Evolutionary conservation across 1,140 invertebrate genomes (phyloP).

Genomic region (Lepidurus arcticus): DNA sequence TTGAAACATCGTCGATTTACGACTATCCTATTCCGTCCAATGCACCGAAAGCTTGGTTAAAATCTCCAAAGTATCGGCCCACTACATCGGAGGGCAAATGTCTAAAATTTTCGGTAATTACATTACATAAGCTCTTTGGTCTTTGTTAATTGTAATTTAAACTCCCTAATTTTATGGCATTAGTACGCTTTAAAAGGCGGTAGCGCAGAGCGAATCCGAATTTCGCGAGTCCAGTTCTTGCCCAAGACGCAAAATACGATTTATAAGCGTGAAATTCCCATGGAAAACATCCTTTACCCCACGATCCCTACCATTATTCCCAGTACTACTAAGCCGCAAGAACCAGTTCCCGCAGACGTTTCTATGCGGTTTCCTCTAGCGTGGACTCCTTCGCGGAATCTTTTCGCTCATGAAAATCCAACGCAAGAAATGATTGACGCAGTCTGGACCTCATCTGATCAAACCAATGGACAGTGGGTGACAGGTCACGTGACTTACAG

Average conservation of each 20-base stretch:
- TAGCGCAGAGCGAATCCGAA: slow-evolving; percentile 28
- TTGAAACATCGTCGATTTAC: slow-evolving; percentile 29
- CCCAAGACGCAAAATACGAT: slow-evolving; percentile 12
- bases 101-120: slow-evolving; percentile 29
- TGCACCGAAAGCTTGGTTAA: slow-evolving; percentile 30
- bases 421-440: slow-evolving; percentile 28
- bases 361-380: not conserved
- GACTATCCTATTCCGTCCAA: not conserved
- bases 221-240: slow-evolving; percentile 30
- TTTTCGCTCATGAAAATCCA: not conserved
- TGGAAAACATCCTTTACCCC: not conserved
- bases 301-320: not conserved
- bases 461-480: slow-evolving; percentile 26
- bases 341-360: not conserved
- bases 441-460: slow-evolving; percentile 31
- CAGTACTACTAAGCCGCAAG: not conserved
- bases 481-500: slow-evolving; percentile 31
- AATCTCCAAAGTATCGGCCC: slow-evolving; percentile 24
- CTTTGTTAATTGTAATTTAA: not conserved
- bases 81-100: slow-evolving; percentile 30
- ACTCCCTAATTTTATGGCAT: not conserved
- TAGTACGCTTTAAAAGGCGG: slow-evolving; percentile 29
- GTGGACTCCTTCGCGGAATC: slow-evolving; percentile 25
- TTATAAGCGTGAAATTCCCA: slow-evolving; percentile 4
- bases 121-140: not conserved